Conservation (phyloP, 1,140 invertebrate genomes). For the Himalopsyche phryganea region DNA sequence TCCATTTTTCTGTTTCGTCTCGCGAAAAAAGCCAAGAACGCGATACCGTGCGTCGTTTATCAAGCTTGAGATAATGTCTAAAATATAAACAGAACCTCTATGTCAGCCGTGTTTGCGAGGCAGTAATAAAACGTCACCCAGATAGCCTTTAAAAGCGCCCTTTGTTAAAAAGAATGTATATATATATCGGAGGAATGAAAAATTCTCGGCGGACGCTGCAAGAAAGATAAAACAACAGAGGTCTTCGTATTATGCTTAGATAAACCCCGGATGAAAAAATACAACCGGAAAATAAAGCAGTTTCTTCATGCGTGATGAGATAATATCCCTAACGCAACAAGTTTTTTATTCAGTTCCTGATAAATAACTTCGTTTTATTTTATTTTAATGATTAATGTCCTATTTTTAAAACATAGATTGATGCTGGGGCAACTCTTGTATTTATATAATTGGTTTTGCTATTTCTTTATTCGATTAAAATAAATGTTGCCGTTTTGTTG, state of each 20-base stretch:
- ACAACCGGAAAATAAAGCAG: not conserved
- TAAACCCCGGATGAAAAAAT: constrained; percentile 22
- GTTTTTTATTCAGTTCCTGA: no score
- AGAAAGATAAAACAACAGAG: constrained; percentile 19
- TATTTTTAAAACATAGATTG: no score
- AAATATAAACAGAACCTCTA: constrained; percentile 32
- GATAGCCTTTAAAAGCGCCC: constrained; percentile 26
- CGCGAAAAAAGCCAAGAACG: constrained; percentile 7
- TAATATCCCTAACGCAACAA: constrained; percentile 25
- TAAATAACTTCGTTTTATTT: no score
- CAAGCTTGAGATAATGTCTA: constrained; percentile 29
- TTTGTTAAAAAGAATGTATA: constrained; percentile 1
- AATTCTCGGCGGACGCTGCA: not conserved
- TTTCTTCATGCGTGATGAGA: constrained; percentile 26
- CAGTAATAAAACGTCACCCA: constrained; percentile 27
- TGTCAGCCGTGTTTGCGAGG: constrained; percentile 6
- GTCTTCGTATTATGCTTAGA: constrained; percentile 11
- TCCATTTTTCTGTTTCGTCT: no score
- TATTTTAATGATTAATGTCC: no score
- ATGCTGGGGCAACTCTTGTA: no score
- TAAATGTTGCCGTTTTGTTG: no score
- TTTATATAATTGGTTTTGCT: no score
- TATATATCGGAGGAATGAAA: constrained; percentile 18
- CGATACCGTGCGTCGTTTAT: constrained; percentile 26
- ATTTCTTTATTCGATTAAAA: no score